Evolutionary conservation across 2,113 vertebrate genomes (phyloP).

Genomic region (Nycticebus coucang): DNA sequence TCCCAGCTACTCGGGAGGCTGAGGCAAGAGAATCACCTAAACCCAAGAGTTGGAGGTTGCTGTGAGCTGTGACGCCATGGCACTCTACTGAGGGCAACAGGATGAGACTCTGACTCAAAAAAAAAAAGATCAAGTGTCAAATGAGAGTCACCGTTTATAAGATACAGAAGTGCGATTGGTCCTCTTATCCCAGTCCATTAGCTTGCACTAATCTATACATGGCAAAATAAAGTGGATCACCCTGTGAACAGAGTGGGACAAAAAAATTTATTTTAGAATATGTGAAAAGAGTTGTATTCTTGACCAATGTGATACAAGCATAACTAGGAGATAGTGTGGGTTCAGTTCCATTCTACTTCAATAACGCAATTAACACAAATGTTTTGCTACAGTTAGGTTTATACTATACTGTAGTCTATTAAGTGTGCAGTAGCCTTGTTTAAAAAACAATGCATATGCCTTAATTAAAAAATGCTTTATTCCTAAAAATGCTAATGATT

Average conservation of each 20-base stretch:
- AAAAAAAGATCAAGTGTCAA: not conserved
- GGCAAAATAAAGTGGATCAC: not conserved
- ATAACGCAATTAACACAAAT: too few species aligned
- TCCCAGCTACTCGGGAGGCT: too few species aligned
- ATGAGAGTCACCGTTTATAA: not conserved
- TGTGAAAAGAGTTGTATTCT: not conserved
- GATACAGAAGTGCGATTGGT: not conserved
- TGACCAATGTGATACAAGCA: not conserved
- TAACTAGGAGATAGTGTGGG: too few species aligned
- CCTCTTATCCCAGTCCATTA: not conserved
- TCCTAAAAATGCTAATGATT: too few species aligned
- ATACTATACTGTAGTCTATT: not conserved
- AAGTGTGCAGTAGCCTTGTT: not conserved
- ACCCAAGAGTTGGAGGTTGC: too few species aligned
- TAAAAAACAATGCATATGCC: not conserved
- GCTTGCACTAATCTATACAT: not conserved
- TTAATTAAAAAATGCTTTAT: not conserved
- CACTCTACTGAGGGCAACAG: too few species aligned
- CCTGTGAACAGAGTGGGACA: not conserved
- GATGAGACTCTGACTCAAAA: too few species aligned
- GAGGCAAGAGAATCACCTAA: too few species aligned
- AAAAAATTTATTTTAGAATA: conserved; percentile 32
- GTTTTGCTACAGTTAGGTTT: not conserved
- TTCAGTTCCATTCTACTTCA: too few species aligned
- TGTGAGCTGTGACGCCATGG: too few species aligned